Base-by-base conservation (phyloP, 2,797 vertebrate species). In the Garrulus glandarius region DNA sequence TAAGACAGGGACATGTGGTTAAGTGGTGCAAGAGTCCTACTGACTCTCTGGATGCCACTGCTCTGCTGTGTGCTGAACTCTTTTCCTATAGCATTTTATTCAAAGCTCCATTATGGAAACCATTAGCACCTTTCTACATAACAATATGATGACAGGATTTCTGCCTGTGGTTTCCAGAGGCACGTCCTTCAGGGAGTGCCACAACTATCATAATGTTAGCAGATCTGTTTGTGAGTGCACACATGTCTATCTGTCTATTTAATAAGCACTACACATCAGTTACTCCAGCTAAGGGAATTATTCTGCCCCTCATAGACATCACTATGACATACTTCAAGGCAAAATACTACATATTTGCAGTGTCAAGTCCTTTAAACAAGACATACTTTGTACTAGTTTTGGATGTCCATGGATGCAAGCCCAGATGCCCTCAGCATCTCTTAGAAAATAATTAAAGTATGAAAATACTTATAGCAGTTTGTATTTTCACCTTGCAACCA, bases 101-200 rank as follows among this genome's bases (percentile, higher is more conserved):
- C 52, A 26, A 56, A 80, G 20, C 22, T 60, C 60, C 0, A 0
- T 83, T 68, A 83, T 68, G 57, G 87, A 91, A 96, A 46, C 53
- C 23, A 65, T 96, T 91, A 93, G 23, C 61, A 76, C 50, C 84
- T 95, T 95, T 63, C 55, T 57, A 1, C 30, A 6, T 65, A 59
- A 81, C 76, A 79, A 41, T 70, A 71, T 32, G 64, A 92, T 80
- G 76, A 94, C 61, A 91, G 64, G 50, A 50, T 69, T 81, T 85
- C 87, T 95, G 91, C n/a, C 56, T 77, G 78, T 71, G 68, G 37
- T 95, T 96, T 96, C 83, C 69, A 80, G 68, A 89, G 84, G 53
- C 81, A 24, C 3, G 1, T 89, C 30, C 92, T 94, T 87, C 37
- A 80, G 87, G 60, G 71, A 87, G n/a, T 63, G 72, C 64, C 72